Percentiles rank a stretch among this genome's conserved stretches.
Evolutionary conservation across 2,888 invertebrate species (phyloP).

Genomic region (Auanema freiburgensis): DNA sequence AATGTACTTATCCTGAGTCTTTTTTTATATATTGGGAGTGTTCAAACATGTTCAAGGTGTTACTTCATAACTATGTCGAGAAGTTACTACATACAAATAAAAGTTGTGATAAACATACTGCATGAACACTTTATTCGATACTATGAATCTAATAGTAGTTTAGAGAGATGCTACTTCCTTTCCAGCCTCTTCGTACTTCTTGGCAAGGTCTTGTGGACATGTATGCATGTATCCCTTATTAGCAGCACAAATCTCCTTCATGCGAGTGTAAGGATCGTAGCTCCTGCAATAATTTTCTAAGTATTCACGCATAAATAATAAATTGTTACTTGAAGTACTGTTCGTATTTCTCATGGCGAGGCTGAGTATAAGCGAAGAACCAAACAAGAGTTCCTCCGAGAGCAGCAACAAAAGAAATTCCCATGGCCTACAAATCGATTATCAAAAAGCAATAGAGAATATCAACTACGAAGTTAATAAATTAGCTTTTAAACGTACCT

Average conservation of each 20-base stretch:
- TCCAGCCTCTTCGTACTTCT: constrained; percentile 60
- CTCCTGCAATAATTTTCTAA: constrained; percentile 34
- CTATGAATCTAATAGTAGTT: constrained; percentile 5
- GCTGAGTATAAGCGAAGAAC: constrained; percentile 57
- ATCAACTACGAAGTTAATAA: constrained; percentile 1
- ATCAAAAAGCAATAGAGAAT: not conserved
- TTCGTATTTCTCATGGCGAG: constrained; percentile 57
- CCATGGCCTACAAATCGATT: constrained; percentile 30
- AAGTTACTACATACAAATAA: too few relatives aligned
- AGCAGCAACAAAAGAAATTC: constrained; percentile 37
- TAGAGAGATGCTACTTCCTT: constrained; percentile 44
- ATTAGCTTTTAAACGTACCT: constrained; percentile 1
- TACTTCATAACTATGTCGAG: too few relatives aligned
- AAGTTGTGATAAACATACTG: not conserved
- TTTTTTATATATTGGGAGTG: too few relatives aligned
- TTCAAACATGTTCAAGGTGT: too few relatives aligned
- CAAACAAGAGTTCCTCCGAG: constrained; percentile 45
- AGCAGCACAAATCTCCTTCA: constrained; percentile 57
- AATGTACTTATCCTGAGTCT: too few relatives aligned
- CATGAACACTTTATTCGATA: constrained; percentile 1
- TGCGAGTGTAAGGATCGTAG: constrained; percentile 62
- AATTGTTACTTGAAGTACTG: constrained; percentile 52
- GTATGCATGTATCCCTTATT: constrained; percentile 60
- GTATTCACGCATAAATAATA: constrained; percentile 1
- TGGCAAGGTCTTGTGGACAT: constrained; percentile 58